These are phyloP conservation scores for Sebastes steindachneri DNA, from an alignment of 2,797 vertebrate species.

Conservation along the genomic window DNA sequence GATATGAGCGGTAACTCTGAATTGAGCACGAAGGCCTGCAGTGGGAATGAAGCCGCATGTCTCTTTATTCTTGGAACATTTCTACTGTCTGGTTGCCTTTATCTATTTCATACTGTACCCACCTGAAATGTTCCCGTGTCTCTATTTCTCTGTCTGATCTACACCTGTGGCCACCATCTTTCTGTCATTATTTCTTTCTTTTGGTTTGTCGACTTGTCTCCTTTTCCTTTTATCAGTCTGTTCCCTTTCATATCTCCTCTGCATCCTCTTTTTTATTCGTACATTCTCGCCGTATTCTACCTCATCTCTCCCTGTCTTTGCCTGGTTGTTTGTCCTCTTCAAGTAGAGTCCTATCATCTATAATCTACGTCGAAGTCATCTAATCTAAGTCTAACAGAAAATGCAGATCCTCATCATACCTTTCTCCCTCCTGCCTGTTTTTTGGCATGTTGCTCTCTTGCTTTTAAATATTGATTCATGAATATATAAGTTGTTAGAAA, in stretches of 20 bases:
- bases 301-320: not conserved
- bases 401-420: not conserved
- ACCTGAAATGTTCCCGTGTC: not conserved
- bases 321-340: not conserved
- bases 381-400: not conserved
- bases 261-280: not conserved
- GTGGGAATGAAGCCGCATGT: not conserved
- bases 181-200: not conserved
- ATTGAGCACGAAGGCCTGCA: not conserved
- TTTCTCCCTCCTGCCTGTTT: not conserved
- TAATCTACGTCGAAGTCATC: not conserved
- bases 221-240: not conserved
- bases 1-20: constrained; percentile 17
- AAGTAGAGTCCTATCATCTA: not conserved
- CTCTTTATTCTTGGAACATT: not conserved
- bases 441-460: not conserved
- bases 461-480: not conserved
- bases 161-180: not conserved
- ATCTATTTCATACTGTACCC: not conserved
- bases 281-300: not conserved
- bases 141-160: not conserved
- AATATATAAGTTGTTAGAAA: not conserved
- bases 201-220: not conserved
- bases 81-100: not conserved
- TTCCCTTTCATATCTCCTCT: not conserved